phyloP scores from a whole-genome alignment of 2,888 invertebrate genomes.

The Drosophila demipolita region DNA sequence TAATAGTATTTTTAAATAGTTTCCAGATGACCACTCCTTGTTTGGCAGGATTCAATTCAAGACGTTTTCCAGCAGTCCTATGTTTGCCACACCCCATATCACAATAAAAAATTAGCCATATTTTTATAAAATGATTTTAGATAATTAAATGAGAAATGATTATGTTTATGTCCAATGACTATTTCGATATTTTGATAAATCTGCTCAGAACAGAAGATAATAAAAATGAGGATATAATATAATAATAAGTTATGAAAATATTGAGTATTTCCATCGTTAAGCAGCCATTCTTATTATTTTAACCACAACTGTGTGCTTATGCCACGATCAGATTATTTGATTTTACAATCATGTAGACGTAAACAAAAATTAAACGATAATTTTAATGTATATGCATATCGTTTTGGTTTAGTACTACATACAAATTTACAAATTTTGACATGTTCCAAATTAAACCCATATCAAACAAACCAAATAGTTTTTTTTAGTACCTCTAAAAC shows the following conservation, averaged over 20 bases:
- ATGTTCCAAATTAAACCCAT: not conserved
- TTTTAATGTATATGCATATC: not conserved
- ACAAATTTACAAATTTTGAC: not conserved
- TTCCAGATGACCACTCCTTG: not conserved
- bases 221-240: not conserved
- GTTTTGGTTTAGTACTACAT: not conserved
- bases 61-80: not conserved
- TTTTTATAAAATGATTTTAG: not conserved
- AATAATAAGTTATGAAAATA: not conserved
- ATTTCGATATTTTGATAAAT: not conserved
- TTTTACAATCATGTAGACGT: conserved; percentile 6
- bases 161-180: not conserved
- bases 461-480: not conserved
- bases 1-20: not conserved
- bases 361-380: conserved; percentile 17
- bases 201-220: not conserved
- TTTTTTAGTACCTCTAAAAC: not conserved
- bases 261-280: not conserved
- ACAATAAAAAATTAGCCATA: not conserved
- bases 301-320: not conserved
- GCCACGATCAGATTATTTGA: conserved; percentile 13
- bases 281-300: not conserved
- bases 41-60: not conserved
- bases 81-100: not conserved
- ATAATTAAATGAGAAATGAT: not conserved